phyloP scores from a whole-genome alignment of 2,113 vertebrate genomes.

The Diadophis punctatus region DNA sequence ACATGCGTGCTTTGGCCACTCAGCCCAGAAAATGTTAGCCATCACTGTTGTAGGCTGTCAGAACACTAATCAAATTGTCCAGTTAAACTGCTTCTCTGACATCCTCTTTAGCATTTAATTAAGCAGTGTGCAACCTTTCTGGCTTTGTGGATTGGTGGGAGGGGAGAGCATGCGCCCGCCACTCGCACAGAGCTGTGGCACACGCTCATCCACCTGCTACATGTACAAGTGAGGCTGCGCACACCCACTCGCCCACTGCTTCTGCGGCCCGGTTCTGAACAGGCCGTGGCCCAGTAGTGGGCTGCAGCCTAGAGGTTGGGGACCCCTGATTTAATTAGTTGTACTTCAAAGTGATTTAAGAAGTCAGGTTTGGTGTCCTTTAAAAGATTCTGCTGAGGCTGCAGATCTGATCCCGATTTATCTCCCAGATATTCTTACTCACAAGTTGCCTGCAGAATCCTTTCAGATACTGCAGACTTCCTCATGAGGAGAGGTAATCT shows the following conservation, averaged over 20 bases:
- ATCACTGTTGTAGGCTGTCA: not conserved
- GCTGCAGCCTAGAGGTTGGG: not conserved
- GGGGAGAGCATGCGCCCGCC: too few species aligned
- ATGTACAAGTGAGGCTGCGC: not conserved
- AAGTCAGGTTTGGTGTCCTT: not conserved
- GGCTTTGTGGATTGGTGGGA: not conserved
- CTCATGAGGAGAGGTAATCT: not conserved
- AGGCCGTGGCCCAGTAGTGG: not conserved
- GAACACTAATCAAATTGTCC: not conserved
- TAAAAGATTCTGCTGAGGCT: not conserved
- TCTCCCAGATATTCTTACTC: not conserved
- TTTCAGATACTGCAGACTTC: not conserved
- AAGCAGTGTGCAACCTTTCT: not conserved
- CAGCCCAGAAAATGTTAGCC: too few species aligned
- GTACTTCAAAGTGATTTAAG: not conserved
- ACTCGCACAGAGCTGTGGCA: not conserved
- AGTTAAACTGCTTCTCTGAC: not conserved
- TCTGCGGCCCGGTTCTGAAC: not conserved
- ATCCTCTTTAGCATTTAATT: not conserved
- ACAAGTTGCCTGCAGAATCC: not conserved
- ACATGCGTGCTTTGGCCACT: too few species aligned
- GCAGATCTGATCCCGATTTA: not conserved
- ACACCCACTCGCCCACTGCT: not conserved
- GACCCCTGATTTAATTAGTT: not conserved
- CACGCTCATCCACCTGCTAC: rapidly evolving